phyloP scores from a whole-genome alignment of 2,113 vertebrate species.

The Melanerpes aurifrons region DNA sequence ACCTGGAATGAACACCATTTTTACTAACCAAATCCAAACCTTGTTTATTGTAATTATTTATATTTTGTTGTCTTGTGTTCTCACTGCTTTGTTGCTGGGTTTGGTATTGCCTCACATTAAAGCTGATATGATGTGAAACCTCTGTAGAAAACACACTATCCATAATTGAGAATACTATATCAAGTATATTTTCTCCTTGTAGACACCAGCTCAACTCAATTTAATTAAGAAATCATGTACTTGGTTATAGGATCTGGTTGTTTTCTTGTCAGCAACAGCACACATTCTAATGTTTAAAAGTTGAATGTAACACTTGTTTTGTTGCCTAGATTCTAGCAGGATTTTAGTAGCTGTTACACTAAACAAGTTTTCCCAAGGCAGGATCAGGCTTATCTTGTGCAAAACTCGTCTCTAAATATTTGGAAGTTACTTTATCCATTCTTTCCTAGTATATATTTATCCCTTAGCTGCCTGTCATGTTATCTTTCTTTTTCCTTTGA shows the following conservation, averaged over 20 bases:
- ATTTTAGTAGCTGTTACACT: not conserved
- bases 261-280: slow-evolving; percentile 41
- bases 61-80: slow-evolving; percentile 6
- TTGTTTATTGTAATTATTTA: slow-evolving; percentile 30
- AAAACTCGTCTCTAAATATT: slow-evolving; percentile 23
- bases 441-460: not conserved
- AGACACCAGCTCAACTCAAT: slow-evolving; percentile 31
- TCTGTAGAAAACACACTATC: slow-evolving; percentile 42
- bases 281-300: not conserved
- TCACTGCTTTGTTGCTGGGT: not conserved
- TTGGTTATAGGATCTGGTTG: slow-evolving; percentile 38
- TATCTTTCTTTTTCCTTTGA: slow-evolving; percentile 31
- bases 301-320: slow-evolving; percentile 35
- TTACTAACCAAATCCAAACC: not conserved
- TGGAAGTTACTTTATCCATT: slow-evolving; percentile 2
- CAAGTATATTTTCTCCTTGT: slow-evolving; percentile 35
- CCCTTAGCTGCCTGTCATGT: not conserved
- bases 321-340: not conserved
- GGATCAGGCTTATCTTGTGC: not conserved
- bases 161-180: slow-evolving; percentile 54
- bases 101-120: not conserved
- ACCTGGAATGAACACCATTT: not conserved
- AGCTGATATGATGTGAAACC: slow-evolving; percentile 9
- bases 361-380: slow-evolving; percentile 1
- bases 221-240: slow-evolving; percentile 64